Conservation (phyloP, 2,113 vertebrate species). For the Formicarius rufipectus region DNA sequence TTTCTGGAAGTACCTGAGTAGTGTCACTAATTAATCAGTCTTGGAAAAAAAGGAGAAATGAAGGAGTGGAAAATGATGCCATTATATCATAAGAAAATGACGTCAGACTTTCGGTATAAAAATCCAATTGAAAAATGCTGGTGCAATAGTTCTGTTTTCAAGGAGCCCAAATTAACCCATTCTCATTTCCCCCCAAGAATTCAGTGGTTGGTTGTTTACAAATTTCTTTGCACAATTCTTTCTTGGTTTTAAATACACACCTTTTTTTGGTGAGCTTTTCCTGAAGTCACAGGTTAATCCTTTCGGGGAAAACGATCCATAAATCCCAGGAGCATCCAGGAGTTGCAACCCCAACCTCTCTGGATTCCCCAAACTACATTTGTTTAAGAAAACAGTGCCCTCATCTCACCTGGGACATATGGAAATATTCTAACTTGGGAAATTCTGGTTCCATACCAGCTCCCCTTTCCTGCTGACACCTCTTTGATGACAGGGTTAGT, state of each 20-base stretch:
- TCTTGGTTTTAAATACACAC: not conserved
- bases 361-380: not conserved
- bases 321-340: not conserved
- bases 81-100: not conserved
- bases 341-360: not conserved
- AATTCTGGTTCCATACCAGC: not conserved
- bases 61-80: not conserved
- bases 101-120: not conserved
- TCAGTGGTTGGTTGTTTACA: accelerated
- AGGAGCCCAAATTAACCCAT: not conserved
- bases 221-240: not conserved
- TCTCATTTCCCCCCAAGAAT: not conserved
- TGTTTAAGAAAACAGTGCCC: not conserved
- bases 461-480: not conserved
- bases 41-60: not conserved
- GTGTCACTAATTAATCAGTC: not conserved
- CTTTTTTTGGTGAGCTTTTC: not conserved
- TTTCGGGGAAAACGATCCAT: not conserved
- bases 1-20: not conserved
- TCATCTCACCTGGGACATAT: not conserved
- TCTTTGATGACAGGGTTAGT: not conserved
- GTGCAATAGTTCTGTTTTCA: not conserved
- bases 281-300: not conserved
- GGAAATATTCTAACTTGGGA: not conserved
- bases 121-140: not conserved